phyloP scores from a whole-genome alignment of 2,113 vertebrate genomes.

The Podarcis cretensis region DNA sequence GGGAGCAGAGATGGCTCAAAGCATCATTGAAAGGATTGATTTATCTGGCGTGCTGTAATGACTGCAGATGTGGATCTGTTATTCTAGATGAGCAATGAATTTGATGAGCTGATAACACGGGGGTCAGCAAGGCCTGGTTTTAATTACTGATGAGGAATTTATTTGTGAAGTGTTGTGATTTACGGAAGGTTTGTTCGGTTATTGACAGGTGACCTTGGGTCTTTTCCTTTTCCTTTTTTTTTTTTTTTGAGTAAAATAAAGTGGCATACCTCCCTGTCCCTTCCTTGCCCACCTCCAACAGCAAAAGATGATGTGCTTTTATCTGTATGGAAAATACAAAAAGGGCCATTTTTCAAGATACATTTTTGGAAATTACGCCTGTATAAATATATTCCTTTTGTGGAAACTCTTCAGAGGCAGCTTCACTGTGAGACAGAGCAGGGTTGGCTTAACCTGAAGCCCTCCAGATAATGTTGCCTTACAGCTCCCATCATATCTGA shows the following conservation, averaged over 20 bases:
- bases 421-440: neutral
- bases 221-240: constrained; percentile 43
- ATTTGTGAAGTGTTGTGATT: constrained; percentile 85
- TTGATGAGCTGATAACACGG: constrained; percentile 85
- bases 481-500: neutral
- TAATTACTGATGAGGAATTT: constrained; percentile 90
- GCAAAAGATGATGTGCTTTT: constrained; percentile 68
- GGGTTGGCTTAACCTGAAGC: neutral
- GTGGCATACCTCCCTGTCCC: fast-evolving
- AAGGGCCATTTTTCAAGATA: constrained; percentile 69
- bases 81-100: constrained; percentile 88
- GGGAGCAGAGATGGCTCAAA: constrained; percentile 83
- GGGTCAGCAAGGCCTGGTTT: constrained; percentile 83
- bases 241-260: constrained; percentile 71
- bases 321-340: constrained; percentile 66
- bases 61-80: constrained; percentile 89
- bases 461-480: neutral
- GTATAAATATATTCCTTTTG: constrained; percentile 58
- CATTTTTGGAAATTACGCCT: constrained; percentile 58
- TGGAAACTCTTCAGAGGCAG: neutral
- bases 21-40: constrained; percentile 86
- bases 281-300: constrained; percentile 17
- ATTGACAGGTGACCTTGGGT: constrained; percentile 86
- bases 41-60: constrained; percentile 86
- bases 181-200: constrained; percentile 81